A percentile compares a stretch with the other conserved stretches of the same genome.
Evolutionary conservation across 2,797 vertebrate species (phyloP).

Genomic region (Phyllotis vaccarum): DNA sequence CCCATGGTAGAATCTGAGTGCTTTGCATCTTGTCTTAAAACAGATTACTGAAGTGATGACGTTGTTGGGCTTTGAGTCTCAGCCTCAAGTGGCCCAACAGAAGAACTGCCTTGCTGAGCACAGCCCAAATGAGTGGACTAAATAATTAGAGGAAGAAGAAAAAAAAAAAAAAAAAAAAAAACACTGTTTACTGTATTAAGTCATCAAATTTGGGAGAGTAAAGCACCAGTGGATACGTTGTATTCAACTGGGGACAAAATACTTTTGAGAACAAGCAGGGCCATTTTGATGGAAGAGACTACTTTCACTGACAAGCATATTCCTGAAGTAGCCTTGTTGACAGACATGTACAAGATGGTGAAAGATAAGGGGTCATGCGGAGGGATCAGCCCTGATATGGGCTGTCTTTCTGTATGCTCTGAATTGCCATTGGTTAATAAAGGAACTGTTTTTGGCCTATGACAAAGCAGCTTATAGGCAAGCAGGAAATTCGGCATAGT

Average conservation of each 20-base stretch:
- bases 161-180: too few species aligned
- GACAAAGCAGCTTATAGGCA: too few species aligned
- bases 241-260: background rate
- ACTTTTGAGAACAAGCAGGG: background rate
- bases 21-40: background rate
- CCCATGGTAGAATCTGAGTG: background rate
- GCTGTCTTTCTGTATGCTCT: too few species aligned
- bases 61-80: background rate
- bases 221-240: background rate
- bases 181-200: background rate
- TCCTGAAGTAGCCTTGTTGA: background rate
- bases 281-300: background rate
- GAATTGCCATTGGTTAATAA: too few species aligned
- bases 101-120: background rate
- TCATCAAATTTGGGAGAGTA: background rate
- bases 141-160: background rate
- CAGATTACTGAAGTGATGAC: too few species aligned
- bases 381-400: too few species aligned
- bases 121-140: background rate
- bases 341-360: too few species aligned
- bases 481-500: too few species aligned
- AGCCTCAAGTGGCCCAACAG: background rate
- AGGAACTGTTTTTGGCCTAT: too few species aligned
- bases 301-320: background rate
- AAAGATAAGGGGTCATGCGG: accelerated